Percentiles rank a stretch among this genome's conserved stretches.
These are phyloP conservation scores for Lasioglossum oenotherae DNA, from an alignment of 2,888 invertebrate species.

Conservation along the genomic window DNA sequence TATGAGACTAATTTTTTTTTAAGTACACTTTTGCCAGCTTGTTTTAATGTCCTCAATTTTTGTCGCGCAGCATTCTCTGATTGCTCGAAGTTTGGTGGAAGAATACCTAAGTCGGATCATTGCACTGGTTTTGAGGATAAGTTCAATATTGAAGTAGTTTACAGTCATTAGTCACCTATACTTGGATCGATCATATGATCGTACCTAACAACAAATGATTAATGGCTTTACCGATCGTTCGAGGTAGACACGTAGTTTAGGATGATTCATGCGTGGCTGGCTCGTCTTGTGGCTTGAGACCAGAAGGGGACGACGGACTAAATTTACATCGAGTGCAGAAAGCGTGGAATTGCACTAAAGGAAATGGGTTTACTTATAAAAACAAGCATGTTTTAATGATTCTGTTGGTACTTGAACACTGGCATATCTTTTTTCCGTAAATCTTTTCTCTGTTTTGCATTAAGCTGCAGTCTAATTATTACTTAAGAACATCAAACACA, in stretches of 20 bases:
- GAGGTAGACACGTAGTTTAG: constrained; percentile 55
- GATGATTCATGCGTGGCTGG: constrained; percentile 54
- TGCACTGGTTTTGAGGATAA: not conserved
- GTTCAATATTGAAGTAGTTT: constrained; percentile 24
- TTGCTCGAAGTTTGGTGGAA: not conserved
- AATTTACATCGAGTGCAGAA: not conserved
- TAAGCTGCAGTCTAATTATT: not conserved
- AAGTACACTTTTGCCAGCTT: not conserved
- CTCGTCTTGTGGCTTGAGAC: constrained; percentile 17
- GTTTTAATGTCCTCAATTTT: not conserved
- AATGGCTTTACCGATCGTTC: constrained; percentile 63
- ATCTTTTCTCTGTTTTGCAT: not conserved
- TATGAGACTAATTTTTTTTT: not conserved
- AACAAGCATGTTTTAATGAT: not conserved
- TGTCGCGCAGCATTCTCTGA: not conserved
- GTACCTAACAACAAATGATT: constrained; percentile 59
- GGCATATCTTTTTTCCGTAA: too few species aligned
- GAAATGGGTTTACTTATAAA: not conserved
- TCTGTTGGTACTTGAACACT: too few species aligned
- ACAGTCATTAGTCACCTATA: constrained; percentile 38
- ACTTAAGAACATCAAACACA: not conserved
- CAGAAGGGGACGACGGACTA: not conserved
- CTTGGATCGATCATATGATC: constrained; percentile 35
- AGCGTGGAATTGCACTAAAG: not conserved
- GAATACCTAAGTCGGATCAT: not conserved